A percentile compares a stretch with the other conserved stretches of the same genome.
Conservation (phyloP, 2,113 vertebrate species). For the Petroica traversi region DNA sequence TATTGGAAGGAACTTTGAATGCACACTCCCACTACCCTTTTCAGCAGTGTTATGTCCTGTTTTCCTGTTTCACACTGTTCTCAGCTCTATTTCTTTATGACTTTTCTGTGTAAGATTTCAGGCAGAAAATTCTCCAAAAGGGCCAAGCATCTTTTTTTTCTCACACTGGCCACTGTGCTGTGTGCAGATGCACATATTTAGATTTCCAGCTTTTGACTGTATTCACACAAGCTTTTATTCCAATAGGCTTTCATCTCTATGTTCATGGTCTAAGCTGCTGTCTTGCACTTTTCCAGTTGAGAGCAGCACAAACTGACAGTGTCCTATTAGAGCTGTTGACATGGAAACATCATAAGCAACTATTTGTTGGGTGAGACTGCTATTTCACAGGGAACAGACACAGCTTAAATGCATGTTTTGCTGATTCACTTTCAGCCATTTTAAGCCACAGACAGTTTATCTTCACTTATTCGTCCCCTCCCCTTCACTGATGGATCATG, state of each 20-base stretch:
- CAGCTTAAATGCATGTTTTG: constrained; percentile 19
- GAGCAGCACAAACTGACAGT: background rate
- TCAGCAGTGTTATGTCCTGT: background rate
- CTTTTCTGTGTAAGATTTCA: background rate
- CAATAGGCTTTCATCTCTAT: background rate
- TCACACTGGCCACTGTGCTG: background rate
- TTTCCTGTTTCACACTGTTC: background rate
- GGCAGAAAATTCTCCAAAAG: background rate
- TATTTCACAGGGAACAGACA: constrained; percentile 3
- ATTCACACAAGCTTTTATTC: background rate
- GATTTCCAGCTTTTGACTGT: background rate
- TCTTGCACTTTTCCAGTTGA: constrained; percentile 5
- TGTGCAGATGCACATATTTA: background rate
- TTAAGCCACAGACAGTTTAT: constrained; percentile 30
- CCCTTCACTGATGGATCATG: accelerated
- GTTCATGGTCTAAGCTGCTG: background rate
- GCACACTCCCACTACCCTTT: background rate
- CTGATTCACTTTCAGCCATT: constrained; percentile 54
- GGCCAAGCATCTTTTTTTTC: background rate
- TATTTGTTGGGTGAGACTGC: background rate
- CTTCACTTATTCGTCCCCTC: background rate
- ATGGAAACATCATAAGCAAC: constrained; percentile 36
- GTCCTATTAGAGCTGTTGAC: constrained; percentile 25
- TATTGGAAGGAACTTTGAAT: background rate
- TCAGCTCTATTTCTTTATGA: background rate